Conservation (phyloP, 37 sponge, comb jelly and placozoan species). For the Aplysina aerophoba region DNA sequence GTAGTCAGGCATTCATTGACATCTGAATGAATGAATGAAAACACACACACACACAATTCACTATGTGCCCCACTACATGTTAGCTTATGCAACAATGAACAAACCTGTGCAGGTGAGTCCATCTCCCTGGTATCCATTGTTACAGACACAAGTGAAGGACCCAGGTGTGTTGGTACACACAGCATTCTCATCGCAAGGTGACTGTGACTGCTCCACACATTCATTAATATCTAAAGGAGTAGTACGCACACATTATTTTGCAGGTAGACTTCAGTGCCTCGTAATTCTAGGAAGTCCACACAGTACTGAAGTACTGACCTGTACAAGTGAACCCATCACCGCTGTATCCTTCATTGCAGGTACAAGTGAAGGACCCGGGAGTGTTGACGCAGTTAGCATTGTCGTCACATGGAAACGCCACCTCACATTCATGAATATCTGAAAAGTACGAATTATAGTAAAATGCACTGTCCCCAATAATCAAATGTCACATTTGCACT, state of each 20-base stretch:
- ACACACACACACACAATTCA: no score
- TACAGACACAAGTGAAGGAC: constrained; percentile 46
- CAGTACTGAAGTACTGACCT: constrained; percentile 3
- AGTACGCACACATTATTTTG: neutral
- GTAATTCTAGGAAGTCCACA: neutral
- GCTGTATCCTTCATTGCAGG: neutral
- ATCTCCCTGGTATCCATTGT: constrained; percentile 34
- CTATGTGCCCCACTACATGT: no score
- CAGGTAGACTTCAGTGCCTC: neutral
- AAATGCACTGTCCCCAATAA: no score
- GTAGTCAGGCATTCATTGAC: no score
- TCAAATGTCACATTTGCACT: no score
- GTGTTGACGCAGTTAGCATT: neutral
- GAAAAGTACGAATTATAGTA: neutral
- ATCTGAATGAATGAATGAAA: no score
- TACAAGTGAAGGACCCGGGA: neutral
- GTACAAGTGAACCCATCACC: constrained; percentile 17
- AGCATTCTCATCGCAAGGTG: constrained; percentile 3
- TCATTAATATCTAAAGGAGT: constrained; percentile 48
- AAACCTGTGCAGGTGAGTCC: constrained; percentile 27
- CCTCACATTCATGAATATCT: neutral
- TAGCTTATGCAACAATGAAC: no score
- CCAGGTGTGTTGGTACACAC: constrained; percentile 44
- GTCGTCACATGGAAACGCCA: no score
- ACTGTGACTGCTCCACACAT: constrained; percentile 7